Evolutionary conservation across 2,888 invertebrate genomes (phyloP).

Genomic region (Perizoma flavofasciatum): DNA sequence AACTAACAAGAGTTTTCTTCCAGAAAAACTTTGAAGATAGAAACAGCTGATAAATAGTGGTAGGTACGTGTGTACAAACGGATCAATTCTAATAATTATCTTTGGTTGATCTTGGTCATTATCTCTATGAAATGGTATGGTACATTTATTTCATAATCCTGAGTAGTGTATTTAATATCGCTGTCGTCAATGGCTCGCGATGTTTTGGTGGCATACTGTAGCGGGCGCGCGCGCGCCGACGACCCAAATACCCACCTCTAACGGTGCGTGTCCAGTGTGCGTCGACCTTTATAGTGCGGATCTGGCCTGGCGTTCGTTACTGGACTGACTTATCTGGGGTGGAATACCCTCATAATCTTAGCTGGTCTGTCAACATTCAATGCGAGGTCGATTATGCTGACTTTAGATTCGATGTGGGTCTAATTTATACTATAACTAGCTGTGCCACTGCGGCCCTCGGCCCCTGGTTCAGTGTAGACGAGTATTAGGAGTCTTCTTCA

Average conservation of each 20-base stretch:
- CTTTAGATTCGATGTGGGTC: neutral
- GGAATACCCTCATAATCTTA: constrained; percentile 26
- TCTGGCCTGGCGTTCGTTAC: constrained; percentile 41
- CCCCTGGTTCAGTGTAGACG: no score
- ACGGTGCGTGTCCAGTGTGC: constrained; percentile 67
- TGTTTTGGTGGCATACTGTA: constrained; percentile 62
- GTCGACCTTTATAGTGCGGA: constrained; percentile 58
- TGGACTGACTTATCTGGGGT: constrained; percentile 32
- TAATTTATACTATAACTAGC: neutral
- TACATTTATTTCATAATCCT: neutral
- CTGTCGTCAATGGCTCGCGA: constrained; percentile 21
- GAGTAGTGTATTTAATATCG: constrained; percentile 10
- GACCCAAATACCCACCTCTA: constrained; percentile 74
- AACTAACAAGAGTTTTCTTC: no score
- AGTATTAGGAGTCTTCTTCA: no score
- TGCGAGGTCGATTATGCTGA: neutral
- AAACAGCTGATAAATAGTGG: no score
- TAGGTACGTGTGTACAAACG: no score
- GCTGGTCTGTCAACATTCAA: neutral
- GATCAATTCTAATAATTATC: no score
- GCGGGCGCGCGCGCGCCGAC: constrained; percentile 66
- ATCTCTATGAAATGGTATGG: no score
- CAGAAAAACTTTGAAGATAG: no score
- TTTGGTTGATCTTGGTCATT: no score
- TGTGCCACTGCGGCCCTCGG: no score